These are phyloP conservation scores for Sarcophaga carnaria DNA, from an alignment of 2,888 invertebrate genomes.

Conservation along the genomic window DNA sequence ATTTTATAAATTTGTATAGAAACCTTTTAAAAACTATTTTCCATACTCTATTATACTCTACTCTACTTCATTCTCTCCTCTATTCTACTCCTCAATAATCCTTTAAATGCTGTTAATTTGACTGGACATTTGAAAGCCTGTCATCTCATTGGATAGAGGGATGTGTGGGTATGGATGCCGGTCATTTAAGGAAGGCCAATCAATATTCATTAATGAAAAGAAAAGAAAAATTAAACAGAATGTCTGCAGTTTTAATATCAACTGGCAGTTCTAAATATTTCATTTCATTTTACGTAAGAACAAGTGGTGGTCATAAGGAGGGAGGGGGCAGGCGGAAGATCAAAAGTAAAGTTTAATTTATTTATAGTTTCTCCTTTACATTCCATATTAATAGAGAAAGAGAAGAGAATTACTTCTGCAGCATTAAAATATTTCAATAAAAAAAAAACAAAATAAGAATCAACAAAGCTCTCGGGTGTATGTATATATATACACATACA, in stretches of 20 bases:
- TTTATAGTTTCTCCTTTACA: constrained; percentile 7
- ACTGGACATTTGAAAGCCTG: neutral
- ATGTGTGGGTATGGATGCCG: too few relatives aligned
- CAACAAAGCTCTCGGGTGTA: neutral
- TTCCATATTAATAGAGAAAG: neutral
- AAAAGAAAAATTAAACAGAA: neutral
- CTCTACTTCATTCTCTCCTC: too few relatives aligned
- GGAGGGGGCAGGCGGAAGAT: too few relatives aligned
- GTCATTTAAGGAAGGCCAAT: constrained; percentile 1
- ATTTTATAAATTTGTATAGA: neutral
- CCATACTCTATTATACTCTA: neutral
- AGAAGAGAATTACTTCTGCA: constrained; percentile 4
- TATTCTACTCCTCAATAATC: neutral
- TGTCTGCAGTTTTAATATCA: too few relatives aligned
- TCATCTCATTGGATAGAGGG: neutral
- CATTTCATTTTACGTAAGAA: constrained; percentile 1
- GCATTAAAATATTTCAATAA: constrained; percentile 38
- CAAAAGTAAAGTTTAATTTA: neutral
- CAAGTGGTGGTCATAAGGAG: neutral
- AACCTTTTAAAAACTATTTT: neutral
- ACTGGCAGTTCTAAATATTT: neutral
- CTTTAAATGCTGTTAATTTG: neutral
- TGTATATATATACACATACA: neutral
- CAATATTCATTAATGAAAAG: constrained; percentile 4
- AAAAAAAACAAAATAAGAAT: neutral